These are phyloP conservation scores for Tor tambroides DNA, from an alignment of 2,113 vertebrate species.

Conservation along the genomic window DNA sequence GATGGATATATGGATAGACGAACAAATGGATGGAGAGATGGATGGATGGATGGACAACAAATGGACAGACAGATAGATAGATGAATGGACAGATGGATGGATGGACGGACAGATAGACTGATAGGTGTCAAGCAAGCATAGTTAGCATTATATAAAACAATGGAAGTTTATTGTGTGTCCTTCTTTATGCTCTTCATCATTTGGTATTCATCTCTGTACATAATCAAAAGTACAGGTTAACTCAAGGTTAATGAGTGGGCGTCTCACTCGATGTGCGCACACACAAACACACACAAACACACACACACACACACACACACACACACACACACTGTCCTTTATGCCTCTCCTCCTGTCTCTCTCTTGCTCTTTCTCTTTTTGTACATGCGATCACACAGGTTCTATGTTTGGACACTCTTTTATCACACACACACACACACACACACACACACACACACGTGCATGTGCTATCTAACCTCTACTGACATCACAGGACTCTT, in stretches of 20 bases:
- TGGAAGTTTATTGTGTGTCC: not conserved
- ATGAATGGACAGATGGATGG: not conserved
- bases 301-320: not conserved
- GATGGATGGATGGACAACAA: not conserved
- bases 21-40: not conserved
- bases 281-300: too few relatives aligned
- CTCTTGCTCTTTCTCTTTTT: not conserved
- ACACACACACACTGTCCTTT: not conserved
- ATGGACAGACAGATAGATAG: too few relatives aligned
- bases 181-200: not conserved
- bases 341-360: not conserved
- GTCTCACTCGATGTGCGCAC: not conserved
- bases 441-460: not conserved
- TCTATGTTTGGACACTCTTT: slow-evolving; percentile 12
- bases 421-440: not conserved
- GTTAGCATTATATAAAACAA: too few relatives aligned
- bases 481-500: not conserved
- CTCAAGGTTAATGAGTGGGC: slow-evolving; percentile 25
- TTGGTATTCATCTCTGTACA: slow-evolving; percentile 17
- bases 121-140: too few relatives aligned
- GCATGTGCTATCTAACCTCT: not conserved
- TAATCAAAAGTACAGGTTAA: slow-evolving; percentile 33
- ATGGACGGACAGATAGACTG: not conserved
- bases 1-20: not conserved
- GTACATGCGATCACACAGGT: not conserved